Evolutionary conservation across 1,140 invertebrate species (phyloP).

Genomic region (Drosophila parabipectinata): DNA sequence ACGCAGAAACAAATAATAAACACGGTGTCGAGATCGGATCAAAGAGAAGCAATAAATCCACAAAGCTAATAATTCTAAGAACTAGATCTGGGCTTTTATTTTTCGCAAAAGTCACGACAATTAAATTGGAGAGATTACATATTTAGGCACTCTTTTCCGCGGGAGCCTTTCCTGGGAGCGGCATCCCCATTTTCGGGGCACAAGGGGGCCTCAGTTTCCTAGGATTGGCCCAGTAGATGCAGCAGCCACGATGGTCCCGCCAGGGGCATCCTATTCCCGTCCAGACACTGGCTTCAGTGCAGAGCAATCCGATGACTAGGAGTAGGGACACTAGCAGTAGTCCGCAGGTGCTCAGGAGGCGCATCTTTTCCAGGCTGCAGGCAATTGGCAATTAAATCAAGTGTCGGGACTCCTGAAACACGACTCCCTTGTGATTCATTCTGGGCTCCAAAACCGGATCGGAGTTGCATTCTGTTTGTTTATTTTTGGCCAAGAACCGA

Average conservation of each 20-base stretch:
- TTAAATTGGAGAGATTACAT: too few species aligned
- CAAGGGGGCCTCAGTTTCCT: slow-evolving; percentile 11
- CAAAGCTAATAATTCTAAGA: background rate
- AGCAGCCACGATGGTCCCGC: slow-evolving; percentile 27
- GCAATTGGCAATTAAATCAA: slow-evolving; percentile 13
- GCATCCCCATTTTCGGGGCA: background rate
- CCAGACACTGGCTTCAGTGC: slow-evolving; percentile 9
- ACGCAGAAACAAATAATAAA: background rate
- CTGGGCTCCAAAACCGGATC: slow-evolving; percentile 24
- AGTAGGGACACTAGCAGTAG: background rate
- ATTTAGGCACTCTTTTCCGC: too few species aligned
- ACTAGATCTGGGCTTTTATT: background rate
- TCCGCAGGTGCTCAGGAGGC: slow-evolving; percentile 24
- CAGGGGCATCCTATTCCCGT: slow-evolving; percentile 6
- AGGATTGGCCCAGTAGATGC: background rate
- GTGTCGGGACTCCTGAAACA: background rate
- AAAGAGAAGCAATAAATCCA: background rate
- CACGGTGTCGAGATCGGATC: background rate
- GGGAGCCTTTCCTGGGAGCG: background rate
- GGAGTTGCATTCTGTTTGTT: slow-evolving; percentile 2
- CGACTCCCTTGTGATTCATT: slow-evolving; percentile 1
- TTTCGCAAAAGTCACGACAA: too few species aligned
- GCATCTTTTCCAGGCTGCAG: slow-evolving; percentile 13
- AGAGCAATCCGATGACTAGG: background rate
- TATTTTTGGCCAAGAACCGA: slow-evolving; percentile 30